Evolutionary conservation across 2,888 invertebrate species (phyloP), one percentile per base, ranked within the genome.

Genomic region (Tromatobia lineatoria): DNA sequence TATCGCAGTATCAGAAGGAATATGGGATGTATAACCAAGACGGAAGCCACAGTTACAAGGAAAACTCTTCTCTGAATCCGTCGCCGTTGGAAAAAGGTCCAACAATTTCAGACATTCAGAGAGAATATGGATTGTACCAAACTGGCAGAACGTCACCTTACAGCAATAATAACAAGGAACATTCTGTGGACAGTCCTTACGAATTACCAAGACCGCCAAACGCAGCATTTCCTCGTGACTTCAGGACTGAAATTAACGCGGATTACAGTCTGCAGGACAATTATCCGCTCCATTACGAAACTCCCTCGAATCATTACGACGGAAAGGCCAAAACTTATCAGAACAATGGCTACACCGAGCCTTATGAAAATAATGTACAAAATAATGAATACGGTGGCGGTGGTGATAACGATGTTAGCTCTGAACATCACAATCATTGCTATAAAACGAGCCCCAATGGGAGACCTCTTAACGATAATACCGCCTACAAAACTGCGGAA

Each of bases 241-340:
- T 87, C 3, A 83, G 87, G 50, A 59, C 85, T 3, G 90, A 87
- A 42, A 74, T 83, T 10, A 86, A 89, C 11, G 90, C 90, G 13
- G 88, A 85, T 8, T 88, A 87, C 77, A 88, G 88, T 2, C 88
- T 89, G 61, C 82, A 88, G 20, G 90, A 91, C 23, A 88, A 87
- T 87, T 91, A 91, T 87, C 88, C 89, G 0, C 88, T 87, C 25
- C 90, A 90, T 87, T 91, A 89, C 82, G 89, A 91, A 18, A 93
- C 93, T 7, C 93, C 93, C 11, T 80, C 91, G 13, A 93, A 91
- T 90, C 92, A 91, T 84, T 93, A 90, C 45, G 89, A 90, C 70
- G 86, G 75, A 23, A 89, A 89, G 45, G 80, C 59, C 11, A 89
- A 90, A 71, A 87, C 87, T 80, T 90, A 89, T 42, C 66, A 87